A percentile compares a stretch with the other conserved stretches of the same genome.
These are phyloP conservation scores for Zaprionus bogoriensis DNA, from an alignment of 2,888 invertebrate species.

Conservation along the genomic window DNA sequence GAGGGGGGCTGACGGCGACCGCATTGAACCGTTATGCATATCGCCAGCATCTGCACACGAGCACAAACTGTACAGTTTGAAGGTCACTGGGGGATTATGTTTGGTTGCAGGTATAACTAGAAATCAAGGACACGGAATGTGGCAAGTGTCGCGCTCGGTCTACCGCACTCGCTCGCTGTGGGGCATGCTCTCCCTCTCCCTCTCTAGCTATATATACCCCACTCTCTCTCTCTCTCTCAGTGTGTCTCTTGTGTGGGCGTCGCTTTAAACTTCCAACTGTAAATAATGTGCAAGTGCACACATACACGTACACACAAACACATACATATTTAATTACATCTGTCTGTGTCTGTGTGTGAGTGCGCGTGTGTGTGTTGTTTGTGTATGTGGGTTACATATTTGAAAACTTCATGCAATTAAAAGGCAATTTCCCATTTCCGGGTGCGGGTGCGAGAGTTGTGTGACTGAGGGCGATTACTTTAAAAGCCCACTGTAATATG, in stretches of 20 bases:
- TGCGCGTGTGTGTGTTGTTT: neutral
- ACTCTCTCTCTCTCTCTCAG: neutral
- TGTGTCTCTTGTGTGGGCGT: constrained; percentile 3
- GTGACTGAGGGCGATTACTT: constrained; percentile 52
- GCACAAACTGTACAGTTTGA: constrained; percentile 38
- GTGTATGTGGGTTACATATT: constrained; percentile 13
- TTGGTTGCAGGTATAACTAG: constrained; percentile 1
- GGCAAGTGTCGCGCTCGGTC: constrained; percentile 23
- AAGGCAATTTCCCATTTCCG: constrained; percentile 60
- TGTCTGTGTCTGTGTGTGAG: neutral
- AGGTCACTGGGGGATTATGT: constrained; percentile 41
- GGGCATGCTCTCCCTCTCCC: neutral
- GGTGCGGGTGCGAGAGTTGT: constrained; percentile 27
- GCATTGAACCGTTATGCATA: constrained; percentile 36
- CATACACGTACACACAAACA: neutral
- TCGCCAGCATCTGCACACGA: constrained; percentile 1
- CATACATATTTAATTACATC: neutral
- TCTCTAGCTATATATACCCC: too few relatives aligned
- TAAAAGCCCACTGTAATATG: constrained; percentile 5
- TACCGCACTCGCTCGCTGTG: neutral
- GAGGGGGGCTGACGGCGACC: constrained; percentile 42
- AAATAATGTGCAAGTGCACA: constrained; percentile 50
- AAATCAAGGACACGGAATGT: constrained; percentile 52
- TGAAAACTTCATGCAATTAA: constrained; percentile 62
- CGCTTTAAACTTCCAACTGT: constrained; percentile 53